Percentiles rank a stretch among this genome's conserved stretches.
phyloP scores from a whole-genome alignment of 2,113 vertebrate species.

The Garra rufa region DNA sequence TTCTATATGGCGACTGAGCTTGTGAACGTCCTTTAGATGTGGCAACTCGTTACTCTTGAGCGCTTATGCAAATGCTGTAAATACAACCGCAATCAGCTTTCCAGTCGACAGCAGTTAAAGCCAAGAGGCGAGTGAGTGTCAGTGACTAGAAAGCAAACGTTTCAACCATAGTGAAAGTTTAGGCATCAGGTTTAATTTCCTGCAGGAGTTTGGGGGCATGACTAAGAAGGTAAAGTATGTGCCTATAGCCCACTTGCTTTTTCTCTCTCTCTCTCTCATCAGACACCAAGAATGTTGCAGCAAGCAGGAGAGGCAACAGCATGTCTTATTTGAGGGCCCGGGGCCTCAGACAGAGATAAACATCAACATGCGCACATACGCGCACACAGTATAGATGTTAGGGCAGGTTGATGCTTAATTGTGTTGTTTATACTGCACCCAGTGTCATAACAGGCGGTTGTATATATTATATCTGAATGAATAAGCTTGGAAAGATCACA shows the following conservation, averaged over 20 bases:
- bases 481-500: not conserved
- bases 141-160: conserved; percentile 36
- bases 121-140: not conserved
- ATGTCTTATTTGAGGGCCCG: conserved; percentile 44
- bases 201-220: conserved; percentile 44
- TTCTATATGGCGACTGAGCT: not conserved
- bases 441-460: not conserved
- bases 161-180: conserved; percentile 44
- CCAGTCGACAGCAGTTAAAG: conserved; percentile 30
- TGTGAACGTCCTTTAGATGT: not conserved
- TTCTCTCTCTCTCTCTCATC: conserved; percentile 9
- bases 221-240: conserved; percentile 46
- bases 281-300: conserved; percentile 33
- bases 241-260: conserved; percentile 5
- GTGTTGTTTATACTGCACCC: not conserved
- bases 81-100: conserved; percentile 12
- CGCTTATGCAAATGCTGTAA: conserved; percentile 16
- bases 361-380: conserved; percentile 23
- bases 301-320: conserved; percentile 36
- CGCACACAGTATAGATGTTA: conserved; percentile 5
- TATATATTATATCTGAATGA: not conserved
- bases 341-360: conserved; percentile 43
- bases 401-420: conserved; percentile 20
- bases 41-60: not conserved
- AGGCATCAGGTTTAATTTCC: conserved; percentile 63